A percentile compares a stretch with the other conserved stretches of the same genome.
phyloP scores from a whole-genome alignment of 2,888 invertebrate genomes.

The Lasioglossum figueresi region DNA sequence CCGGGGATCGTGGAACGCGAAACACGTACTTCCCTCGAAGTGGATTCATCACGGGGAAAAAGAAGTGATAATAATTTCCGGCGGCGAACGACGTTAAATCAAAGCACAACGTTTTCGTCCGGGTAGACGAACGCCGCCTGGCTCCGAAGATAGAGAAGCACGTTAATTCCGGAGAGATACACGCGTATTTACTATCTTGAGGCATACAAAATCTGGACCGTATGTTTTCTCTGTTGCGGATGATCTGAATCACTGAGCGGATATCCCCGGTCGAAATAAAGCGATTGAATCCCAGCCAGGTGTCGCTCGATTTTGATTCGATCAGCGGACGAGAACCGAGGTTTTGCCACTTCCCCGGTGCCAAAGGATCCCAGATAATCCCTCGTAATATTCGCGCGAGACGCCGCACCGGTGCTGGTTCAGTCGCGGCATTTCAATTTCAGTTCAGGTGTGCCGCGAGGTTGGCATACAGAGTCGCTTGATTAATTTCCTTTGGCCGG shows the following conservation, averaged over 20 bases:
- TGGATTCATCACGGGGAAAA: constrained; percentile 40
- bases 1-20: constrained; percentile 18
- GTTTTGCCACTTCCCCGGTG: constrained; percentile 48
- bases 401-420: constrained; percentile 19
- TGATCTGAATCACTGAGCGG: not conserved
- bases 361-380: constrained; percentile 52
- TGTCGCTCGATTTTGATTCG: constrained; percentile 18
- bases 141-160: constrained; percentile 6
- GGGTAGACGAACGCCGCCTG: constrained; percentile 2
- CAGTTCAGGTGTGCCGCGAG: constrained; percentile 62
- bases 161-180: constrained; percentile 33
- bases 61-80: constrained; percentile 54
- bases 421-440: constrained; percentile 68
- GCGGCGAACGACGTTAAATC: constrained; percentile 34
- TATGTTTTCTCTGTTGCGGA: not conserved
- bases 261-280: not conserved
- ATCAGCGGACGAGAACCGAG: constrained; percentile 15
- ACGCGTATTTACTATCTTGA: not conserved
- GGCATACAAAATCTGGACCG: not conserved
- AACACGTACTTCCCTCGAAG: constrained; percentile 22
- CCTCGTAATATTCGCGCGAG: constrained; percentile 65
- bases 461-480: constrained; percentile 65
- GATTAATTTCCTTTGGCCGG: constrained; percentile 70
- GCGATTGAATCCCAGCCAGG: constrained; percentile 14
- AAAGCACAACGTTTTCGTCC: constrained; percentile 48